Conservation (phyloP, 2,888 invertebrate genomes). For the Tachystola acroxantha region DNA sequence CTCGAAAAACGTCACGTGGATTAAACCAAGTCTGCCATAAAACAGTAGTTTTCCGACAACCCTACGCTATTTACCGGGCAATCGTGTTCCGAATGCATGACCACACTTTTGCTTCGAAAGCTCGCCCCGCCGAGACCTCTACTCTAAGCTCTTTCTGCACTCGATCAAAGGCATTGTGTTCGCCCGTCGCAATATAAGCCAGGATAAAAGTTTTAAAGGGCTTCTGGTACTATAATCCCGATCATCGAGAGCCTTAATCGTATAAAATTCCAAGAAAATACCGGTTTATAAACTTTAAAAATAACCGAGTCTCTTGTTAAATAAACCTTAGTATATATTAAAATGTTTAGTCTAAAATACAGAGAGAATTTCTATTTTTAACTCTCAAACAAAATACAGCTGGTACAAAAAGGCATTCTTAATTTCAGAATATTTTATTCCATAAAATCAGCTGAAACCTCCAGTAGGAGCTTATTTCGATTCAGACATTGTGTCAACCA, state of each 20-base stretch:
- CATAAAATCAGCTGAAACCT: too few species aligned
- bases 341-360: too few species aligned
- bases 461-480: not conserved
- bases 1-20: too few species aligned
- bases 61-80: slow-evolving; percentile 1
- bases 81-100: slow-evolving; percentile 20
- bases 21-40: too few species aligned
- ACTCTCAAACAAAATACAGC: too few species aligned
- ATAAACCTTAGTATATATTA: too few species aligned
- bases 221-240: not conserved
- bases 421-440: too few species aligned
- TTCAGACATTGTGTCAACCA: not conserved
- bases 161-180: slow-evolving; percentile 20
- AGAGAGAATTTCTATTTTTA: too few species aligned
- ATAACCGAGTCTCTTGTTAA: too few species aligned
- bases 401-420: too few species aligned
- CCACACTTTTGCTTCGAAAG: slow-evolving; percentile 21
- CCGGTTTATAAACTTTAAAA: not conserved
- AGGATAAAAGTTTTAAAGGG: slow-evolving; percentile 4
- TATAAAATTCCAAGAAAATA: not conserved
- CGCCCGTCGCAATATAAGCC: slow-evolving; percentile 16
- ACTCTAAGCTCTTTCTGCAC: slow-evolving; percentile 8
- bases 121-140: slow-evolving; percentile 2
- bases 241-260: not conserved
- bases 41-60: not conserved